Evolutionary conservation across 2,888 invertebrate genomes (phyloP).

Genomic region (Phyto melanocephala): DNA sequence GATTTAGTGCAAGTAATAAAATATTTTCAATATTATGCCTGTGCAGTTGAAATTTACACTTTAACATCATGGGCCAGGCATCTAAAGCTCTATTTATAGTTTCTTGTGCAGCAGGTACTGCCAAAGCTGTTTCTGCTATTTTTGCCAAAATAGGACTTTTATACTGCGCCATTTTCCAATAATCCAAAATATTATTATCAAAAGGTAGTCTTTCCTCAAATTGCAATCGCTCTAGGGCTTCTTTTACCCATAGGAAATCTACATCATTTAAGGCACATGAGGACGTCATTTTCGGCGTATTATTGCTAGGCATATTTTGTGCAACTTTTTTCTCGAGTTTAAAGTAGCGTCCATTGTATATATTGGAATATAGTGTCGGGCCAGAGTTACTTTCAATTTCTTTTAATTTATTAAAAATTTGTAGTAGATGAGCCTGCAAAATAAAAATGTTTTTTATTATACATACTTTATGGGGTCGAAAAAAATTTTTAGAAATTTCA

Average conservation of each 20-base stretch:
- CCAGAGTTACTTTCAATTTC: not conserved
- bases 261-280: not conserved
- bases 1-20: conserved; percentile 37
- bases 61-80: not conserved
- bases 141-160: conserved; percentile 20
- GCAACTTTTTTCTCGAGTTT: conserved; percentile 5
- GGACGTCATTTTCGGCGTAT: not conserved
- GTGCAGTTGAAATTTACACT: not conserved
- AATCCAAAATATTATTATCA: conserved; percentile 24
- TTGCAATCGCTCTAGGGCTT: conserved; percentile 19
- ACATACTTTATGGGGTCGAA: too few species aligned
- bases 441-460: not conserved
- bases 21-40: conserved; percentile 25
- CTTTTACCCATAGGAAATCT: not conserved
- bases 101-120: conserved; percentile 37
- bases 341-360: not conserved
- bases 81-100: conserved; percentile 25
- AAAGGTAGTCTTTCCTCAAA: conserved; percentile 27
- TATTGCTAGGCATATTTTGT: not conserved
- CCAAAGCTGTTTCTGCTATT: conserved; percentile 38
- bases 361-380: not conserved
- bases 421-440: conserved; percentile 23
- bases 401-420: conserved; percentile 41
- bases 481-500: too few species aligned
- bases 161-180: conserved; percentile 22